A percentile compares a stretch with the other conserved stretches of the same genome.
phyloP scores from a whole-genome alignment of 2,888 invertebrate genomes.

The Hirtodrosophila histrioides region DNA sequence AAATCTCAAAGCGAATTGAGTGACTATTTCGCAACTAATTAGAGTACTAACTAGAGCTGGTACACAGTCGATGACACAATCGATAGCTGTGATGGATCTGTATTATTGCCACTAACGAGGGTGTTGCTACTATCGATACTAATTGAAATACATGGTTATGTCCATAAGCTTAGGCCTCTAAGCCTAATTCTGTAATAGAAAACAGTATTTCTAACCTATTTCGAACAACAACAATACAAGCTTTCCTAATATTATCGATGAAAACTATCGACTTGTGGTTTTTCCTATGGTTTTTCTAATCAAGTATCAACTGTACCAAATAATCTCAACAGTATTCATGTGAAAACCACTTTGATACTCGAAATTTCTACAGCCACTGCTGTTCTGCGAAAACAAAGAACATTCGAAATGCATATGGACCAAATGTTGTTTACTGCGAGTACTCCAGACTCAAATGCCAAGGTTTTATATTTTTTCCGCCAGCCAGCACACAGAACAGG shows the following conservation, averaged over 20 bases:
- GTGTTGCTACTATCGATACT: too few species aligned
- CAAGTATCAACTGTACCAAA: constrained; percentile 24
- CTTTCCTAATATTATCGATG: too few species aligned
- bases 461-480: neutral
- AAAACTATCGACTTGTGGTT: too few species aligned
- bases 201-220: too few species aligned
- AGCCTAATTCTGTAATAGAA: too few species aligned
- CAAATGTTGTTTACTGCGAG: constrained; percentile 31
- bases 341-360: constrained; percentile 12
- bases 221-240: too few species aligned
- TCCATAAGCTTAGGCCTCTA: too few species aligned
- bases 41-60: neutral
- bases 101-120: too few species aligned
- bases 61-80: too few species aligned
- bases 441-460: neutral
- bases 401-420: constrained; percentile 30
- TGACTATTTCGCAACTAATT: constrained; percentile 3
- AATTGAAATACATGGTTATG: too few species aligned
- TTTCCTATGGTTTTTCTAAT: too few species aligned
- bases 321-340: neutral
- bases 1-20: neutral
- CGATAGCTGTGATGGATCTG: too few species aligned
- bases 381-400: constrained; percentile 26
- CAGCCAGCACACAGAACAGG: constrained; percentile 37
- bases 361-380: constrained; percentile 39